Base-by-base conservation (phyloP, 2,888 invertebrate species). In the Cosmopolites sordidus region DNA sequence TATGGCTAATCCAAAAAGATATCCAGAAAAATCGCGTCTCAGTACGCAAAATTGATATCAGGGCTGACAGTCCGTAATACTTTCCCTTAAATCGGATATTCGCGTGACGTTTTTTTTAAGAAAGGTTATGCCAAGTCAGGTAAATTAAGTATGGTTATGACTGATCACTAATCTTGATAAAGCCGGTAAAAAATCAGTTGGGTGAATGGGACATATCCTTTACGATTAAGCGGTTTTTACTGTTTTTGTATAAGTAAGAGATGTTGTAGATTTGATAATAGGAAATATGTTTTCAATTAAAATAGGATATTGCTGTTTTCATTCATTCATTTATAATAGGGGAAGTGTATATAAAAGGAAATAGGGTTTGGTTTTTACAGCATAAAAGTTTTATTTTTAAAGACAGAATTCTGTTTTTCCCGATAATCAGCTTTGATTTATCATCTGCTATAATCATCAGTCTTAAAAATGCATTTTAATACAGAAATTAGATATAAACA, bases 91-190 rank as follows among this genome's bases (percentile, higher is more conserved):
- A 51, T 45, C 40, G 30, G 45, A 43, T 30, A 18, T 45, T 51
- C 30, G 44, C 45, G 45, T 51, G 51, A 51, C 44, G 17, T 41
- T 51, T 44, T 50, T 44, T 51, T 50, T 45, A 27, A 11, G 51
- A 15, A 40, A 51, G 41, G 16, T 51, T 41, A 39, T 18, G 45
- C 43, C 43, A 39, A 43, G 38, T 29, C 16, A 39, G 38, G 39
- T 38, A 43, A 43, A 50, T 50, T 43, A 50, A 29, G 43, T 29
- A 29, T 27, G 39, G 49, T 51, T 45, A 40, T 49, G 43, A 49
- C 37, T 38, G 43, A 49, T 43, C 27, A 49, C 43, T 43, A 38
- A 49, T 43, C 38, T 45, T 37, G 45, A 37, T 45, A 33, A 37
- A 12, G 15, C n/a, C 11, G 17, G 8, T 12, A 16, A 38, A 14